Evolutionary conservation across 2,888 invertebrate species (phyloP).

Genomic region (Hirtodrosophila alboralis): DNA sequence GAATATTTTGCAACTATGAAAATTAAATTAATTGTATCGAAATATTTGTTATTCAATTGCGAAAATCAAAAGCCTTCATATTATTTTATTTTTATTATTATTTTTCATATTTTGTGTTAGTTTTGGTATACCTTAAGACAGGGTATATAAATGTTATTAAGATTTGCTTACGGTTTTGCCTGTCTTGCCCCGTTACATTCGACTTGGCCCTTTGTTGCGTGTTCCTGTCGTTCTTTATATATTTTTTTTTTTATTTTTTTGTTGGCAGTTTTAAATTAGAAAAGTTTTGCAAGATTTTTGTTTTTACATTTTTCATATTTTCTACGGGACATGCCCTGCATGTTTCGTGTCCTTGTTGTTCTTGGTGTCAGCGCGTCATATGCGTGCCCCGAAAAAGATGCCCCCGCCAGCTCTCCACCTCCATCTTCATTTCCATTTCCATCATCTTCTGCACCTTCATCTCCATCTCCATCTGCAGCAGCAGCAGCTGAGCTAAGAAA

Average conservation of each 20-base stretch:
- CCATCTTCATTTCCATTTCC: slow-evolving; percentile 22
- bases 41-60: too few relatives aligned
- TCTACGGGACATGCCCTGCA: slow-evolving; percentile 71
- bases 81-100: too few relatives aligned
- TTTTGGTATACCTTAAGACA: slow-evolving; percentile 3
- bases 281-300: slow-evolving; percentile 78
- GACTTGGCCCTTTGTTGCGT: slow-evolving; percentile 51
- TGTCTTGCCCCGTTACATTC: slow-evolving; percentile 31
- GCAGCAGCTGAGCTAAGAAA: slow-evolving; percentile 33
- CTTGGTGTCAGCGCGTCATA: slow-evolving; percentile 64
- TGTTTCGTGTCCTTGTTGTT: slow-evolving; percentile 61
- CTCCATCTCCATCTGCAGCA: slow-evolving; percentile 15
- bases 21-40: too few relatives aligned
- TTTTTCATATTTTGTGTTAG: too few relatives aligned
- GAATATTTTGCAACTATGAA: too few relatives aligned
- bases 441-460: slow-evolving; percentile 8
- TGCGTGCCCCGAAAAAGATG: slow-evolving; percentile 56
- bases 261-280: slow-evolving; percentile 79
- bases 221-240: slow-evolving; percentile 55
- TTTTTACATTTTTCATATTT: slow-evolving; percentile 80
- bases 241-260: slow-evolving; percentile 56
- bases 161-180: slow-evolving; percentile 56
- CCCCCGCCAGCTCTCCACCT: slow-evolving; percentile 15
- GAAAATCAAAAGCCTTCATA: too few relatives aligned
- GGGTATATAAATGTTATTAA: slow-evolving; percentile 63